A percentile compares a stretch with the other conserved stretches of the same genome.
These are phyloP conservation scores for Sialis lutaria DNA, from an alignment of 2,888 invertebrate species.

Conservation along the genomic window DNA sequence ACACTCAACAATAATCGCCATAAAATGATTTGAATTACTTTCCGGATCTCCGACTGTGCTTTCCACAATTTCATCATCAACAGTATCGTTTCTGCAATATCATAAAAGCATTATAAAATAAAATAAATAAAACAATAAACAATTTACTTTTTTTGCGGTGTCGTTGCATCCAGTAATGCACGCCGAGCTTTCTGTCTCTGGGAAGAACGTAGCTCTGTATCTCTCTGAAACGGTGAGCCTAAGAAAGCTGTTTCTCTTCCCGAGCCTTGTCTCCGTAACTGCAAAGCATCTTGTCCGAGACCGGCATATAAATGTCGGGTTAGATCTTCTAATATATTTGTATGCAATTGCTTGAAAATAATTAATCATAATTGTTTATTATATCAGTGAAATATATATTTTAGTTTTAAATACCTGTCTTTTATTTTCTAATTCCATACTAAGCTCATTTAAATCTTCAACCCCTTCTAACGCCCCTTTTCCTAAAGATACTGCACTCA, in stretches of 20 bases:
- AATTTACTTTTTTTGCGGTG: neutral
- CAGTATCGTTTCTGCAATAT: neutral
- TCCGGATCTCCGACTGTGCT: conserved; percentile 40
- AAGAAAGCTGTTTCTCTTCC: conserved; percentile 28
- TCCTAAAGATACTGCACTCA: conserved; percentile 47
- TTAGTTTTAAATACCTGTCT: conserved; percentile 29
- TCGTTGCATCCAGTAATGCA: conserved; percentile 32
- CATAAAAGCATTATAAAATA: neutral
- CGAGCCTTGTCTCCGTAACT: conserved; percentile 42
- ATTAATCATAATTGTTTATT: conserved; percentile 3
- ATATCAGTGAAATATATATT: neutral
- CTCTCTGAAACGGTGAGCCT: conserved; percentile 36
- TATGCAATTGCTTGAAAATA: conserved; percentile 39
- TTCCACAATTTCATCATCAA: conserved; percentile 22
- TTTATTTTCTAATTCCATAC: conserved; percentile 51
- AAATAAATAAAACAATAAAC: neutral
- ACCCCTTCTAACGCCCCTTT: conserved; percentile 63
- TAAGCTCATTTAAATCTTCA: conserved; percentile 66
- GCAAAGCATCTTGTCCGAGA: conserved; percentile 22
- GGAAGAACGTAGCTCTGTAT: conserved; percentile 35
- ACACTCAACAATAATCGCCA: conserved; percentile 71
- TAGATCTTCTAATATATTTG: conserved; percentile 50
- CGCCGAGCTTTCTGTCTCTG: conserved; percentile 34
- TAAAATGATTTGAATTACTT: conserved; percentile 46
- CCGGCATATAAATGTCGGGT: conserved; percentile 47